Evolutionary conservation across 1,140 invertebrate genomes (phyloP), one percentile per base, ranked within the genome.

Genomic region (Drosophila santomea): DNA sequence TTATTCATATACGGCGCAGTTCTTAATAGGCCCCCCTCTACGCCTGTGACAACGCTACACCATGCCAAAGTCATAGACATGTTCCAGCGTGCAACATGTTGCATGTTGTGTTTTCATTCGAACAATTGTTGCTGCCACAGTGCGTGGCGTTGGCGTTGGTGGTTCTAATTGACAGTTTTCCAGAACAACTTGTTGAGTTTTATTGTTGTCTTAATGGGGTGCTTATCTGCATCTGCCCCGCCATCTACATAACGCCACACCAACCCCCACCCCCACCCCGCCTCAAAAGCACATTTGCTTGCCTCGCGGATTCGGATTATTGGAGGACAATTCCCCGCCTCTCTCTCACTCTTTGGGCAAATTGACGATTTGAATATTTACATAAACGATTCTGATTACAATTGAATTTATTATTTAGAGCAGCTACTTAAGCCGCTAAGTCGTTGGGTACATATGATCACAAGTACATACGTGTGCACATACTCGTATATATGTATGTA

Each of bases 81-180:
- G 73, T 77, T 76, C 14, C 38, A 56, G n/a, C 25, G 50, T 78
- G 58, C 82, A 86, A 56, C 82, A 80, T 52, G 81, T 80, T 78
- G 74, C 44, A 64, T 79, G 80, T 83, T 86, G 82, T 86, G 82
- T 86, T 86, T 75, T 86, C 68, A 81, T 86, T 81, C 78, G 51
- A 78, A 72, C 78, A 78, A 86, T 86, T 86, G 82, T 81, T 86
- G 82, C 68, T 74, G 71, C 35, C 59, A 52, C 52, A n/a, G 44
- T 23, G 32, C 28, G 45, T 48, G 15, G 58, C 56, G 20, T 2
- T 20, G 20, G 20, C 2, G 20, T 1, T 20, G 20, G 45, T 41
- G 15, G 62, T 60, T 81, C 73, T 63, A 86, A 81, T 86, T 86
- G 82, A 81, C 78, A 75, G 55, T 71, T 85, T 85, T 74, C 60